A percentile compares a stretch with the other conserved stretches of the same genome.
These are phyloP conservation scores for Gorsachius goisagi DNA, from an alignment of 2,113 vertebrate species.

Conservation along the genomic window DNA sequence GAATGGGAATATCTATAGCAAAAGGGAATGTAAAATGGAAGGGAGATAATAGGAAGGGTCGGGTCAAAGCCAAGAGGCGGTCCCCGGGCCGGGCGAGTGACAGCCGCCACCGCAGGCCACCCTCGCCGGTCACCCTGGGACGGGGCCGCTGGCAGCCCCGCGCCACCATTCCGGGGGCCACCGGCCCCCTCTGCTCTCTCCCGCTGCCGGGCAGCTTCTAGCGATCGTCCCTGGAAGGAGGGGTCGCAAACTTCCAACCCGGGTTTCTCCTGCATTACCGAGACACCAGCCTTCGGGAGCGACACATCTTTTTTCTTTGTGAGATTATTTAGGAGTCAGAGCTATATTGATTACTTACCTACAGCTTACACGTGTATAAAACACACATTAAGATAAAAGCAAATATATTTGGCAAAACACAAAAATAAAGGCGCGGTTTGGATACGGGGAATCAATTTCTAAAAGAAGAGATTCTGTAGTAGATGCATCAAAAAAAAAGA, in stretches of 20 bases:
- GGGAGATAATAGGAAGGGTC: slow-evolving; percentile 49
- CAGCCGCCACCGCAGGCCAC: not conserved
- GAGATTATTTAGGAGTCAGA: not conserved
- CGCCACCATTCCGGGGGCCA: not conserved
- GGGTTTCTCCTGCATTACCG: not conserved
- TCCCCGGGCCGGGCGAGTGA: slow-evolving; percentile 11
- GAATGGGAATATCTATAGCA: slow-evolving; percentile 54
- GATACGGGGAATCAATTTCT: not conserved
- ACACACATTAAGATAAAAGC: not conserved
- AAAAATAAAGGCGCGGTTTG: not conserved
- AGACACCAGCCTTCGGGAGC: not conserved
- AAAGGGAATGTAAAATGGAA: slow-evolving; percentile 51
- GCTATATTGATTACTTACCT: not conserved
- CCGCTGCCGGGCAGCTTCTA: not conserved
- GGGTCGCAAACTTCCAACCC: not conserved
- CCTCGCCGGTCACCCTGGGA: not conserved
- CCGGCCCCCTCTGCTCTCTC: not conserved
- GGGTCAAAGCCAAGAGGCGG: slow-evolving; percentile 44
- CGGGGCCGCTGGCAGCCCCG: not conserved
- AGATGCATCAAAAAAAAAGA: not conserved
- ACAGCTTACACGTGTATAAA: not conserved
- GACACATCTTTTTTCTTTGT: not conserved
- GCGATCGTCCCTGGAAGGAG: fast-evolving
- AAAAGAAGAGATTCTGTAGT: not conserved
- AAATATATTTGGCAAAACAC: not conserved